Conservation (phyloP, 2,888 invertebrate genomes). For the Drosophila algonquin region DNA sequence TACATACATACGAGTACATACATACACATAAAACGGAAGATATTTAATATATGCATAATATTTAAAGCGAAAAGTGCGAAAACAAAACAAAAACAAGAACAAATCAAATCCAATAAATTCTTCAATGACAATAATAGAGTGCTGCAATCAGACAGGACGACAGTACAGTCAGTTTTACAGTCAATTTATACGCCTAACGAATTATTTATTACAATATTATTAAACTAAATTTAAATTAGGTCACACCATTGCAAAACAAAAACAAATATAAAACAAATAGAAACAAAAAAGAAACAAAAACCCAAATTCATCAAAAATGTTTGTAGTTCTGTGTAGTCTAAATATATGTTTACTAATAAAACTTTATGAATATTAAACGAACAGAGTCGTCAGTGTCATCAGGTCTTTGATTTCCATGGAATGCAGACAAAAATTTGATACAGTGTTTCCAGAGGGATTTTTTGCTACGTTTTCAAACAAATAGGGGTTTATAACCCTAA, state of each 20-base stretch:
- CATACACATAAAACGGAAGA: constrained; percentile 45
- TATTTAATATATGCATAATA: constrained; percentile 48
- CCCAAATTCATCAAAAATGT: constrained; percentile 41
- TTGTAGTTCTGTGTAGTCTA: constrained; percentile 59
- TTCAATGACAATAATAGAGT: constrained; percentile 47
- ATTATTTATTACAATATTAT: constrained; percentile 36
- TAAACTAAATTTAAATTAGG: constrained; percentile 25
- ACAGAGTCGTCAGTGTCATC: neutral
- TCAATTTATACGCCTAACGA: constrained; percentile 47
- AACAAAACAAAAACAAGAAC: too few relatives aligned
- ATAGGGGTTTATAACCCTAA: too few relatives aligned
- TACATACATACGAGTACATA: constrained; percentile 52
- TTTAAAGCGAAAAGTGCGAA: constrained; percentile 25
- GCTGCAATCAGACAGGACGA: constrained; percentile 19
- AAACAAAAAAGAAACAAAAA: constrained; percentile 3
- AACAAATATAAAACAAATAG: neutral
- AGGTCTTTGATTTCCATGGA: too few relatives aligned
- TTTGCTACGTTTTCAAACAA: too few relatives aligned
- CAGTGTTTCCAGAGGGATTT: too few relatives aligned
- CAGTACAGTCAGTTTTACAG: constrained; percentile 4
- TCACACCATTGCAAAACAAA: constrained; percentile 2
- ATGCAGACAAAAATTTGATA: neutral
- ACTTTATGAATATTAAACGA: constrained; percentile 60
- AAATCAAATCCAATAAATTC: constrained; percentile 24
- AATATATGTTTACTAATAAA: constrained; percentile 65